Base-by-base conservation (phyloP, 2,113 vertebrate genomes). In the Butorides virescens region DNA sequence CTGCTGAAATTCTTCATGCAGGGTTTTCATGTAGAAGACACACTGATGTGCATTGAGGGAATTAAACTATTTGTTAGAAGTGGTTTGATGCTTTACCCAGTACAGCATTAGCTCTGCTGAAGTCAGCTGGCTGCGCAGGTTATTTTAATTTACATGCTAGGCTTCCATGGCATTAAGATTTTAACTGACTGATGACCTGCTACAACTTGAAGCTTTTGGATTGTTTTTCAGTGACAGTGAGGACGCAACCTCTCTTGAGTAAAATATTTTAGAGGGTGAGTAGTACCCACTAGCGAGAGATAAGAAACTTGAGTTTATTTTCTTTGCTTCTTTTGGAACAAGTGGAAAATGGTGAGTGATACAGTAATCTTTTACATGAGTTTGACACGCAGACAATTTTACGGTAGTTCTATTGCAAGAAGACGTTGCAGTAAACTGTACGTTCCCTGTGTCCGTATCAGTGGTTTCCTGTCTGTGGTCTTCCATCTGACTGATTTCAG, bases 81-180 rank as follows among this genome's bases (percentile, higher is more conserved):
- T 50, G 66, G 75, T 79, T 52, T 87, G 61, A 75, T 71, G 61
- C 66, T 93, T 93, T 78, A 82, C 44, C 22, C 56, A 86, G 55
- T 53, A 59, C 50, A 90, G 66, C 3, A 1, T 84, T 53, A 74
- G 56, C 58, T 59, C 59, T 76, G 22, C 73, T 88, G 59, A 94
- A 93, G 70, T 83, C 90, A 91, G 91, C 56, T 52, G 66, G 62
- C 65, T 81, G 56, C 1, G 2, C 61, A 74, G 66, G 52, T 86
- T 86, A 85, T 92, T 92, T 95, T 84, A 92, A 92, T 55, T 80
- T 68, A 87, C 26, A 23, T 50, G 39, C 68, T 77, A 77, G 56
- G 59, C 46, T 90, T 88, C 77, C 36, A 52, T 5, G 42, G 61
- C 56, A 90, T 81, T 74, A 88, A 85, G 56, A 58, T 87, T 85